Evolutionary conservation across 2,888 invertebrate species (phyloP).

Genomic region (Serripes groenlandicus): DNA sequence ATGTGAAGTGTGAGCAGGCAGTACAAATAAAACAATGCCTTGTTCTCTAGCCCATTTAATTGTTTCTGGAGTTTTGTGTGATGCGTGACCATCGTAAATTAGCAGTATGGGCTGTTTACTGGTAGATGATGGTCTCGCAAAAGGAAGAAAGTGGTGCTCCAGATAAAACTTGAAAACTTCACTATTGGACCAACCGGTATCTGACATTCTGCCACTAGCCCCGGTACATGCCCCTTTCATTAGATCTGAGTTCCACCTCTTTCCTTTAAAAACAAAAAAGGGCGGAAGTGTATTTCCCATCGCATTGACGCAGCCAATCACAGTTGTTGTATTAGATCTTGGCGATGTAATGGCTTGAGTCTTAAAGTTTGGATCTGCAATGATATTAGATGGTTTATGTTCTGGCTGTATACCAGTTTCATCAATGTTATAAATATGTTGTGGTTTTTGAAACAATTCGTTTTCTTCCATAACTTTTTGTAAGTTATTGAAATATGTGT

Average conservation of each 20-base stretch:
- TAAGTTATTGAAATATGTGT: slow-evolving; percentile 4
- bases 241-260: slow-evolving; percentile 24
- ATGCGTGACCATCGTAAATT: slow-evolving; percentile 32
- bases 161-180: slow-evolving; percentile 33
- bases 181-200: slow-evolving; percentile 37
- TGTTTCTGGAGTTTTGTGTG: slow-evolving; percentile 22
- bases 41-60: slow-evolving; percentile 33
- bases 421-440: slow-evolving; percentile 44
- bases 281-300: slow-evolving; percentile 29
- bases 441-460: slow-evolving; percentile 28
- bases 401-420: slow-evolving; percentile 45
- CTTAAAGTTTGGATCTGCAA: slow-evolving; percentile 19
- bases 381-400: slow-evolving; percentile 29
- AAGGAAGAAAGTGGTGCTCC: slow-evolving; percentile 37
- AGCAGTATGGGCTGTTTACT: slow-evolving; percentile 14
- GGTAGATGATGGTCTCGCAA: neutral
- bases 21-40: neutral
- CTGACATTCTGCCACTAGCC: slow-evolving; percentile 22
- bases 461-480: slow-evolving; percentile 35
- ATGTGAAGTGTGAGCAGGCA: slow-evolving; percentile 3
- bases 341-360: slow-evolving; percentile 37
- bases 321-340: slow-evolving; percentile 30
- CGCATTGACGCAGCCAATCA: slow-evolving; percentile 50
- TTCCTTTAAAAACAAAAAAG: slow-evolving; percentile 44
- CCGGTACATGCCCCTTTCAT: slow-evolving; percentile 30